Evolutionary conservation across 1,140 invertebrate species (phyloP).

Genomic region (Lutraria rhynchaena): DNA sequence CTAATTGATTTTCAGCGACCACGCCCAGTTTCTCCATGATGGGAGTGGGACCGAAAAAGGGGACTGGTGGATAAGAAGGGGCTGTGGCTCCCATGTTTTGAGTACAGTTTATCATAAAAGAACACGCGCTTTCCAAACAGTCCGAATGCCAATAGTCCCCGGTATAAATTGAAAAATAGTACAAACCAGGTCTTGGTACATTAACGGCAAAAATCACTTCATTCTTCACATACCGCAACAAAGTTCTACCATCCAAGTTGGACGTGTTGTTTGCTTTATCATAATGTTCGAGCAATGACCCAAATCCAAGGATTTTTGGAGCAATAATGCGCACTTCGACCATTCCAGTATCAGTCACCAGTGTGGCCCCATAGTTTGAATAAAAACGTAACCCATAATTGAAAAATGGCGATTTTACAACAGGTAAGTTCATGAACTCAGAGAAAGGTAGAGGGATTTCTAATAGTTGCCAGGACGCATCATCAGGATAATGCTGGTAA

Average conservation of each 20-base stretch:
- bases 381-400: slow-evolving; percentile 77
- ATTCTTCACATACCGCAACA: slow-evolving; percentile 77
- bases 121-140: slow-evolving; percentile 79
- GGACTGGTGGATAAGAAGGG: slow-evolving; percentile 76
- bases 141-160: slow-evolving; percentile 79
- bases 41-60: slow-evolving; percentile 79
- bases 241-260: slow-evolving; percentile 73
- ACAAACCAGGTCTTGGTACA: slow-evolving; percentile 76
- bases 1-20: slow-evolving; percentile 70
- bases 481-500: slow-evolving; percentile 85
- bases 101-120: slow-evolving; percentile 77
- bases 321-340: slow-evolving; percentile 76
- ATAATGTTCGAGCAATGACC: slow-evolving; percentile 73
- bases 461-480: slow-evolving; percentile 84
- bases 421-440: slow-evolving; percentile 83
- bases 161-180: slow-evolving; percentile 79
- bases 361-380: slow-evolving; percentile 76
- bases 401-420: slow-evolving; percentile 81
- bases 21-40: slow-evolving; percentile 76
- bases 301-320: slow-evolving; percentile 77
- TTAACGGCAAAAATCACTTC: slow-evolving; percentile 78
- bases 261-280: slow-evolving; percentile 71
- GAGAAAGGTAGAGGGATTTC: slow-evolving; percentile 83
- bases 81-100: slow-evolving; percentile 67
- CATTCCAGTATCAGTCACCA: slow-evolving; percentile 76